Conservation (phyloP, 1,140 invertebrate species). For the Drosophila tropicalis region DNA sequence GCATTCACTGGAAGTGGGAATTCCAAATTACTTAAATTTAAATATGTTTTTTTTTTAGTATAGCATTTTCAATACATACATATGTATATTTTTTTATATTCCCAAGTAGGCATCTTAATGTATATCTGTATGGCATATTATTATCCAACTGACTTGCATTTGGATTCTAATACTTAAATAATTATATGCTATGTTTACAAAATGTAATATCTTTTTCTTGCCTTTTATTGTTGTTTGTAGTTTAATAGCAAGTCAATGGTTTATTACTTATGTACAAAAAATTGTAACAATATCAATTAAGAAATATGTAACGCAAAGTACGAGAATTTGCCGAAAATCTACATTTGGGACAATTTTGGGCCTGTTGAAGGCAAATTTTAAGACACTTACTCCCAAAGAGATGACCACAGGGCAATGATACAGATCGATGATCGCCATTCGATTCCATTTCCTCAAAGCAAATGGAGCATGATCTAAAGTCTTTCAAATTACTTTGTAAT, state of each 20-base stretch:
- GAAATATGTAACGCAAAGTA: background rate
- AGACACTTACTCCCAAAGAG: background rate
- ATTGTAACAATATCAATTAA: background rate
- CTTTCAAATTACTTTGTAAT: background rate
- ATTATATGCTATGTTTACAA: no score
- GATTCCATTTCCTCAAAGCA: constrained; percentile 1
- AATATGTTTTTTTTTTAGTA: no score
- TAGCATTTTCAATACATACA: no score
- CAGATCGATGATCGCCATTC: constrained; percentile 1
- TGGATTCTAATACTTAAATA: no score
- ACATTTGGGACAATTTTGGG: background rate
- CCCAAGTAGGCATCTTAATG: no score
- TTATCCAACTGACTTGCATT: no score
- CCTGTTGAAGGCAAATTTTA: background rate
- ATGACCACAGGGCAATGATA: constrained; percentile 13
- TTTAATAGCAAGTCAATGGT: background rate
- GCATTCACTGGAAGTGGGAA: no score
- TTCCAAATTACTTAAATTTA: no score
- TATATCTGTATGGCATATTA: no score
- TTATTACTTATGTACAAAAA: no score
- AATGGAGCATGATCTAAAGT: background rate
- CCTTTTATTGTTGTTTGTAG: background rate
- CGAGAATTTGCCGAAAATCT: background rate
- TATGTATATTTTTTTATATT: no score
- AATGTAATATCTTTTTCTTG: no score